Conservation (phyloP, 2,113 vertebrate genomes). For the Arvicanthis niloticus region DNA sequence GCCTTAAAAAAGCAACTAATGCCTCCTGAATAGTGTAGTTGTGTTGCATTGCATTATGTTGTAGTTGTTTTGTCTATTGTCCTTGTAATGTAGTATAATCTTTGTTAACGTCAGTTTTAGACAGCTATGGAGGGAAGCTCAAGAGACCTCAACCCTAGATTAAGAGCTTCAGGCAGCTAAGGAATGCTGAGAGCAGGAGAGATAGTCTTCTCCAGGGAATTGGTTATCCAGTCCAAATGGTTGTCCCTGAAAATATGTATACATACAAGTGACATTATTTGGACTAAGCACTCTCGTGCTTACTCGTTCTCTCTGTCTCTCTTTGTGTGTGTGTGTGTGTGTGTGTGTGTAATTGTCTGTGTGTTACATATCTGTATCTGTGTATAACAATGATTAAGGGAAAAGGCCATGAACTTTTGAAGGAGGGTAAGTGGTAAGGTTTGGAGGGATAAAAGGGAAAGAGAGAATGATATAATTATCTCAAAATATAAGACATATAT, state of each 20-base stretch:
- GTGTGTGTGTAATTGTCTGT: neutral
- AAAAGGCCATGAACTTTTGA: neutral
- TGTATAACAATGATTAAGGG: neutral
- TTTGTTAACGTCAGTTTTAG: neutral
- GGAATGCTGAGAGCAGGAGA: neutral
- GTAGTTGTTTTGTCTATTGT: too few relatives aligned
- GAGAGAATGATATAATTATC: neutral
- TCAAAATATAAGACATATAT: too few relatives aligned
- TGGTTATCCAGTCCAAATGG: neutral
- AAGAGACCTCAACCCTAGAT: too few relatives aligned
- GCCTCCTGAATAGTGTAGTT: neutral
- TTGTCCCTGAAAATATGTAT: neutral
- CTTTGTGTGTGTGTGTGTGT: neutral
- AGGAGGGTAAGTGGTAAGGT: neutral
- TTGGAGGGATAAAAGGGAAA: neutral
- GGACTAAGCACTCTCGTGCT: neutral
- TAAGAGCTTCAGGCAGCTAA: too few relatives aligned
- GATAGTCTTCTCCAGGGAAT: neutral
- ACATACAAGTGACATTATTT: neutral
- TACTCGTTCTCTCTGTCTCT: too few relatives aligned
- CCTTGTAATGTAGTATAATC: neutral
- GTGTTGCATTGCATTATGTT: too few relatives aligned
- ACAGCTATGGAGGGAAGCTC: neutral
- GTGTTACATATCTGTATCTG: too few relatives aligned
- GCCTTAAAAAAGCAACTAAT: slow-evolving; percentile 25